These are phyloP conservation scores for Zaprionus camerounensis DNA, from an alignment of 1,140 invertebrate genomes.

Conservation along the genomic window DNA sequence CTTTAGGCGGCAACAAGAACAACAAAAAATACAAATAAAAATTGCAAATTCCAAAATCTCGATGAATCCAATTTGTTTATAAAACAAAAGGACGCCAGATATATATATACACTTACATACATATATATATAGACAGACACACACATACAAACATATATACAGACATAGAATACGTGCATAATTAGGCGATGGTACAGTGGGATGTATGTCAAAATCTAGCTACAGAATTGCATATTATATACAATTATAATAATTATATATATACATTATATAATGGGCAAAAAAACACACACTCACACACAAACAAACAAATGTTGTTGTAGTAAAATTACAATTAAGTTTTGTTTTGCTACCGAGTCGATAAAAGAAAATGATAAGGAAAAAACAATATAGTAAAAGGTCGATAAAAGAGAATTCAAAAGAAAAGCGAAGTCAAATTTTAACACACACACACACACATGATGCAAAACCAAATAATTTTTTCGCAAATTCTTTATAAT, in stretches of 20 bases:
- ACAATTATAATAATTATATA: conserved; percentile 70
- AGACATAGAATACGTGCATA: conserved; percentile 40
- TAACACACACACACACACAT: conserved; percentile 57
- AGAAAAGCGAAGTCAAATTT: conserved; percentile 66
- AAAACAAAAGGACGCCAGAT: conserved; percentile 64
- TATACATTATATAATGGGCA: conserved; percentile 67
- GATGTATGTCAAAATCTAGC: conserved; percentile 75
- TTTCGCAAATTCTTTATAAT: conserved; percentile 78
- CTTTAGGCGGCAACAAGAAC: conserved; percentile 10
- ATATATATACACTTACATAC: conserved; percentile 34
- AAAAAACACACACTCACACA: conserved; percentile 43
- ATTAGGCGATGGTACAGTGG: conserved; percentile 16
- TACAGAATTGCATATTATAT: conserved; percentile 82
- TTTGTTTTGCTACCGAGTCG: conserved; percentile 74
- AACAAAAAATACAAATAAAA: conserved; percentile 14
- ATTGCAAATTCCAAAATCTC: conserved; percentile 5
- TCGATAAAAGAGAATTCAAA: conserved; percentile 29
- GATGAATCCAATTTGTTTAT: conserved; percentile 58
- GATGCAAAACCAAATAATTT: conserved; percentile 53
- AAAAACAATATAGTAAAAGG: conserved; percentile 55
- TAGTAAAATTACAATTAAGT: conserved; percentile 82
- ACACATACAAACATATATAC: conserved; percentile 40
- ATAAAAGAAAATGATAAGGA: conserved; percentile 28
- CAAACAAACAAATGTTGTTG: conserved; percentile 72
- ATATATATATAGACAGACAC: conserved; percentile 37